Base-by-base conservation (phyloP, 1,140 invertebrate genomes). In the Ceratitis capitata region DNA sequence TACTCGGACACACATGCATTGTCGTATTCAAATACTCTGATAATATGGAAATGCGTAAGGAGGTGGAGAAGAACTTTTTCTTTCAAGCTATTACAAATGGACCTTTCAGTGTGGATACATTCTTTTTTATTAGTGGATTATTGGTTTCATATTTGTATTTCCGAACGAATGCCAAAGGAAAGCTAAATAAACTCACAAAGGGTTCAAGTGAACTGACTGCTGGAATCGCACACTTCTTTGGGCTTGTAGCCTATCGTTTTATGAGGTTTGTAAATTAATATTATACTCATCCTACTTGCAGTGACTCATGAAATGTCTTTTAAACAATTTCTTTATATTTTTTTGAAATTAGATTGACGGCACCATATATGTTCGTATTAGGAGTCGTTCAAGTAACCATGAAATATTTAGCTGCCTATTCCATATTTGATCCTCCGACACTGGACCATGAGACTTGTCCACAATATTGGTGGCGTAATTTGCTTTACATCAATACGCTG, bases 61-160 rank as follows among this genome's bases (percentile, higher is more conserved):
- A 96, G 35, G 94, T 96, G 16, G 96, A 97, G 89, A 95, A 96
- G 89, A 95, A 96, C 87, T 95, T 97, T 91, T 93, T 96, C 85
- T 97, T 97, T 89, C 96, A 97, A 92, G 95, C 96, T 0, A 95
- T 97, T 45, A 94, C 95, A 16, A 98, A 98, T 91, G 97, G 96
- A 0, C 95, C 96, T 0, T 97, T 97, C 91, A 97, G 97, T 86
- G 97, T 98, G 0, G 97, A 98, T 89, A 97, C 97, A 0, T 98
- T 98, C 92, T 98, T 98, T 93, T 96, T 97, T 89, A 92, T 91
- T 83, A 96, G 96, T 84, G 96, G 96, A 26, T 93, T 97, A 87
- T 93, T 97, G 87, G 96, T 97, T 26, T 95, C 96, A 12, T 97
- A 96, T 89, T 92, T 97, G n/a, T 97, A 96, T 91, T 97, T 97